Evolutionary conservation across 2,113 vertebrate species (phyloP).

Genomic region (Cryptomyrus ogoouensis): DNA sequence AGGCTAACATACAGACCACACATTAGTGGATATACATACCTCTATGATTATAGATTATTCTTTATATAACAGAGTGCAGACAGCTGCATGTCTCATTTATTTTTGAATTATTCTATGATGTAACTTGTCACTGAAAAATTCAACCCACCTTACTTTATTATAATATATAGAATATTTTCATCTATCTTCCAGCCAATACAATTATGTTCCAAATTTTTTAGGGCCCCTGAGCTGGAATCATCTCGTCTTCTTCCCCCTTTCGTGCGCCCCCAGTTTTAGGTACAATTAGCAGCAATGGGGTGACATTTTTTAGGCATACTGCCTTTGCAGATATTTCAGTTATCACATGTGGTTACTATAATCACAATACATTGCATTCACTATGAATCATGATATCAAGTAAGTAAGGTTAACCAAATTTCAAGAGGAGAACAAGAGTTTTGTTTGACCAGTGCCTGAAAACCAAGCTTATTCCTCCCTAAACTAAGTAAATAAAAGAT

Average conservation of each 20-base stretch:
- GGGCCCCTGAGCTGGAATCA: background rate
- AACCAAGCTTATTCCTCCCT: background rate
- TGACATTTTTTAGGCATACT: background rate
- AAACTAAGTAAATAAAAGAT: background rate
- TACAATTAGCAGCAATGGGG: background rate
- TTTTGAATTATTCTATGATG: background rate
- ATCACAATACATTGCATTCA: background rate
- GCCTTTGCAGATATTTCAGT: background rate
- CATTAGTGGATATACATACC: background rate
- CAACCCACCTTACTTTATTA: background rate
- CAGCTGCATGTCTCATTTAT: background rate
- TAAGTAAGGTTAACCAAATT: background rate
- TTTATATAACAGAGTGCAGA: background rate
- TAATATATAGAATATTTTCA: background rate
- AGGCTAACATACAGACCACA: background rate
- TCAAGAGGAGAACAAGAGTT: background rate
- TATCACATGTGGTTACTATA: background rate
- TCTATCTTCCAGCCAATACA: background rate
- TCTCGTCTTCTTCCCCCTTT: background rate
- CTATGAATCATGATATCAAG: background rate
- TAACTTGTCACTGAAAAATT: background rate
- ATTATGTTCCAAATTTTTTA: background rate
- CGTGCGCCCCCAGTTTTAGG: background rate
- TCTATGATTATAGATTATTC: slow-evolving; percentile 1
- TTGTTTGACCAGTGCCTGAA: background rate